Evolutionary conservation across 2,888 invertebrate genomes (phyloP), one percentile per base, ranked within the genome.

Genomic region (Pelosia muscerda): DNA sequence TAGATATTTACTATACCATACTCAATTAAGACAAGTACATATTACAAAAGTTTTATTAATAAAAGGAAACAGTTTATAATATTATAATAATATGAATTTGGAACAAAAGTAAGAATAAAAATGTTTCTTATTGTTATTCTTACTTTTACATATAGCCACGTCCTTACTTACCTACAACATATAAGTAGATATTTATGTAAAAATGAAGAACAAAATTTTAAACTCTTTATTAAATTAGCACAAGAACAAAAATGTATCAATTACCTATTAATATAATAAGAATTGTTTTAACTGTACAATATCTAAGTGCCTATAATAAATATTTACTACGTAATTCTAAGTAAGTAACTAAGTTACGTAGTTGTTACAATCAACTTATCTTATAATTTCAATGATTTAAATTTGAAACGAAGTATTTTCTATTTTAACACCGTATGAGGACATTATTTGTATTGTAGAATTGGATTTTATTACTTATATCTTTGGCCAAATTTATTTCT

Each of bases 331-430:
- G 61, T 74, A 68, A 69, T 61, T 66, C 72, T 79, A 78, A 72
- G 31, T 75, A 75, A 71, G 73, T 81, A 78, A 78, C 78, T 80
- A 84, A 65, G 77, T 82, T 84, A 83, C 79, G 73, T 77, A 82
- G 78, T 79, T 79, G 69, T 81, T 74, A 74, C 71, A 76, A 83
- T 82, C 68, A 77, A 80, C 78, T 77, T 80, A 82, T 69, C 13
- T 76, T 76, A 77, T 74, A 77, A 71, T 76, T 65, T 77, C 72
- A 79, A 79, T 79, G 72, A 72, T 73, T 73, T 71, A 59, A 69
- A 68, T 73, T 69, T 68, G 70, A 68, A 75, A 76, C 75, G 62
- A 73, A 75, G 75, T 73, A 73, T 54, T 72, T 65, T 63, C 72
- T 78, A 77, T 62, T 56, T 75, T 69, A 74, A 69, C 76, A 77